Evolutionary conservation across 2,797 vertebrate genomes (phyloP).

Genomic region (Periophthalmus magnuspinnatus): DNA sequence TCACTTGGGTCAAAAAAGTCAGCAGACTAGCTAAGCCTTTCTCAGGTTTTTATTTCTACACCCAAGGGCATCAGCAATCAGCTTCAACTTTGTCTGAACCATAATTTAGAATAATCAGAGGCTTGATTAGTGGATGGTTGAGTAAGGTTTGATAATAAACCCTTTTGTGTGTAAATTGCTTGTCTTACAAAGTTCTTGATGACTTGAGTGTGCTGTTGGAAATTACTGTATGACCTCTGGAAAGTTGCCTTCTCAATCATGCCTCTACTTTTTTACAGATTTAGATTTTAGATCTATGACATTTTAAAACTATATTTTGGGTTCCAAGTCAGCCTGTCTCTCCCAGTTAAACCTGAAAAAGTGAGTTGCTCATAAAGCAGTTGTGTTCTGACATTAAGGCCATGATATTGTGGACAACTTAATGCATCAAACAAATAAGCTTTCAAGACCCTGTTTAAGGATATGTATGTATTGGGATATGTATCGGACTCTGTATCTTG

Average conservation of each 20-base stretch:
- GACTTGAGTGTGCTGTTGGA: slow-evolving; percentile 19
- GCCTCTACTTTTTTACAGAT: not conserved
- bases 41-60: slow-evolving; percentile 23
- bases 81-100: slow-evolving; percentile 29
- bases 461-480: too few relatives aligned
- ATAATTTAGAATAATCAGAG: slow-evolving; percentile 58
- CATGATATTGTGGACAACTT: too few relatives aligned
- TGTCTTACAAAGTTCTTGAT: slow-evolving; percentile 19
- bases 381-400: too few relatives aligned
- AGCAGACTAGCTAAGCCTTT: not conserved
- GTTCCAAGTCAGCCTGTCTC: not conserved
- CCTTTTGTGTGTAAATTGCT: slow-evolving; percentile 43
- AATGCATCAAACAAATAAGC: too few relatives aligned
- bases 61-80: slow-evolving; percentile 46
- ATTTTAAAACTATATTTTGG: too few relatives aligned
- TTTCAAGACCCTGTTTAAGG: too few relatives aligned
- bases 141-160: slow-evolving; percentile 40
- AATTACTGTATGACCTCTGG: not conserved
- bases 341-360: not conserved
- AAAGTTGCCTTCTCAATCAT: not conserved
- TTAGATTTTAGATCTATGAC: too few relatives aligned
- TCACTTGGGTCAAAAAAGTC: slow-evolving; percentile 19
- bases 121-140: slow-evolving; percentile 47
- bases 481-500: too few relatives aligned
- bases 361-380: too few relatives aligned